phyloP scores from a whole-genome alignment of 2,797 vertebrate genomes.

The Yasuhikotakia modesta region DNA sequence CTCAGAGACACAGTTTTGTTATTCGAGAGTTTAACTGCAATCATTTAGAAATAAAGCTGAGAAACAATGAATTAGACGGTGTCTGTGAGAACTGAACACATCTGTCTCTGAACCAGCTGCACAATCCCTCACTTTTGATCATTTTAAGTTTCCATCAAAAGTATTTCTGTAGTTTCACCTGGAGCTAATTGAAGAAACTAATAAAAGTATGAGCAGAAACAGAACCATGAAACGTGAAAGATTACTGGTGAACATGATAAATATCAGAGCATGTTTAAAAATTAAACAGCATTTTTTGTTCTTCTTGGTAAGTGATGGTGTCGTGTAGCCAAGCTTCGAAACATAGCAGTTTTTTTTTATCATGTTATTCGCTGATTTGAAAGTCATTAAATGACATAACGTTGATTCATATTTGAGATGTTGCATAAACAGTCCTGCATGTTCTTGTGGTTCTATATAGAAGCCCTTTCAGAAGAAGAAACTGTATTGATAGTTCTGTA shows the following conservation, averaged over 20 bases:
- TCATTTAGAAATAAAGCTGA: conserved; percentile 29
- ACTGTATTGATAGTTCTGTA: not conserved
- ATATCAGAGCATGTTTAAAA: conserved; percentile 18
- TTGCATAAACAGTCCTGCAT: not conserved
- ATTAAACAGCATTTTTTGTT: not conserved
- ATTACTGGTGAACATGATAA: not conserved
- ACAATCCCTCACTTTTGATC: not conserved
- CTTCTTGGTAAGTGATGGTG: too few relatives aligned
- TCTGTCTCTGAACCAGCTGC: conserved; percentile 12
- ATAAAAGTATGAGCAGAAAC: not conserved
- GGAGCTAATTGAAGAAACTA: not conserved
- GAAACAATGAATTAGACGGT: conserved; percentile 11
- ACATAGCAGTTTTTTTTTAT: too few relatives aligned
- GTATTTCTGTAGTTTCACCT: conserved; percentile 14
- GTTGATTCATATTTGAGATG: conserved; percentile 7
- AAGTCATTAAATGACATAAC: too few relatives aligned
- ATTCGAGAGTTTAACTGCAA: not conserved
- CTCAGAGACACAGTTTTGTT: not conserved
- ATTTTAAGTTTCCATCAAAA: not conserved
- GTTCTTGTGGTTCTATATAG: too few relatives aligned
- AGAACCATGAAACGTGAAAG: not conserved
- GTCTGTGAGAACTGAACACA: conserved; percentile 24
- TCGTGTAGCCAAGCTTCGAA: too few relatives aligned
- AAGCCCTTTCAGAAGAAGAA: too few relatives aligned
- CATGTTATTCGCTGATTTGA: too few relatives aligned